Percentiles rank a stretch among this genome's conserved stretches.
Conservation (phyloP, 2,113 vertebrate species). For the Opisthocomus hoazin region DNA sequence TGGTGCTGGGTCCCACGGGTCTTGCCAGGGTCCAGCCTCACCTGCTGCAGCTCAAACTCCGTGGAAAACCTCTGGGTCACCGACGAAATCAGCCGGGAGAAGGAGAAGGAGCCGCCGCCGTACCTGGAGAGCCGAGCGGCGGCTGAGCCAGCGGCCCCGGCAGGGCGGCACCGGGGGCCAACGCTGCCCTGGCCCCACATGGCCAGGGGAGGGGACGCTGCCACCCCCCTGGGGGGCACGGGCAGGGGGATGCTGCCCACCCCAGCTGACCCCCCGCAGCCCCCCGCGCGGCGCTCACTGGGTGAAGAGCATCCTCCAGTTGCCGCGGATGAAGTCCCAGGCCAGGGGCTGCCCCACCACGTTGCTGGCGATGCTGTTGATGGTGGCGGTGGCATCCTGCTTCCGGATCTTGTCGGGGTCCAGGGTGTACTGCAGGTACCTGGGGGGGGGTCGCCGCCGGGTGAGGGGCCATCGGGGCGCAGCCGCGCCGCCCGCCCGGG, state of each 20-base stretch:
- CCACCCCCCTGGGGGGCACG: fast-evolving
- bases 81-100: constrained; percentile 72
- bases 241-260: not conserved
- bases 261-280: fast-evolving
- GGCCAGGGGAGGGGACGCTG: not conserved
- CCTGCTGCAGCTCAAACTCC: constrained; percentile 82
- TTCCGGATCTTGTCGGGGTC: constrained; percentile 76
- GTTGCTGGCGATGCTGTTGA: constrained; percentile 76
- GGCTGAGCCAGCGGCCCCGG: fast-evolving
- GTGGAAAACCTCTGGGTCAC: constrained; percentile 78
- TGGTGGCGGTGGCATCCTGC: constrained; percentile 77
- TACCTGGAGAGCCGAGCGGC: constrained; percentile 65
- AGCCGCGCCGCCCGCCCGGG: fast-evolving
- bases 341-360: constrained; percentile 76
- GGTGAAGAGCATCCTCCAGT: constrained; percentile 76
- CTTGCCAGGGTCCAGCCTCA: constrained; percentile 36
- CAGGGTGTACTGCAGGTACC: constrained; percentile 79
- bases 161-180: not conserved
- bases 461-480: not conserved
- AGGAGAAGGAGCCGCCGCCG: constrained; percentile 88
- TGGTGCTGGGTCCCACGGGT: fast-evolving
- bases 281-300: constrained; percentile 67
- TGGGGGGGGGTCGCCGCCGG: not conserved
- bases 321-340: constrained; percentile 83
- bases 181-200: fast-evolving